Conservation (phyloP, 2,888 invertebrate species). For the Tethea ocularis region DNA sequence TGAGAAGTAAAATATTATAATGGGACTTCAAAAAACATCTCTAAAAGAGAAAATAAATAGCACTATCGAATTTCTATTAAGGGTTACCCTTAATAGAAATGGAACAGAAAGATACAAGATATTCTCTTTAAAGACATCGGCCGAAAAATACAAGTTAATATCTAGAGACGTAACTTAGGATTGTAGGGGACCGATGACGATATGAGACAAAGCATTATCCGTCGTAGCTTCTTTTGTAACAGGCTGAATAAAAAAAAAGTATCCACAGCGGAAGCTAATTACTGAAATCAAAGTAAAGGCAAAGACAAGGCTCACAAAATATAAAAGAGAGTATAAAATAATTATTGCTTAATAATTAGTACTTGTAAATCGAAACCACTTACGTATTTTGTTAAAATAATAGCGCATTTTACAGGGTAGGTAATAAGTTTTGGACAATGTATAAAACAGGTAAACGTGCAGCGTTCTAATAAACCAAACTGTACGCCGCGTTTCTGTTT, state of each 20-base stretch:
- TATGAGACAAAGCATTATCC: constrained; percentile 2
- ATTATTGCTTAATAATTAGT: too few species aligned
- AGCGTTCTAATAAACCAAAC: constrained; percentile 21
- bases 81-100: too few species aligned
- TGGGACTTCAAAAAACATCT: too few species aligned
- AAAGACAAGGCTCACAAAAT: too few species aligned
- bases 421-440: neutral
- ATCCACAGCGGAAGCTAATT: neutral
- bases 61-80: neutral
- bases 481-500: constrained; percentile 36
- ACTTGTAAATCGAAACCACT: too few species aligned
- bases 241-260: neutral
- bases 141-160: constrained; percentile 13
- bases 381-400: neutral
- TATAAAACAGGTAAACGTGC: constrained; percentile 2
- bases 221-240: neutral
- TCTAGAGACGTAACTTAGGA: constrained; percentile 11
- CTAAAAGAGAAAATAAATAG: too few species aligned
- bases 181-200: constrained; percentile 10
- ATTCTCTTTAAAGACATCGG: constrained; percentile 8
- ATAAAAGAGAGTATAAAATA: too few species aligned
- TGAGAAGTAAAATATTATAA: too few species aligned
- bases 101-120: neutral
- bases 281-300: neutral
- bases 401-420: neutral